Evolutionary conservation across 2,797 vertebrate genomes (phyloP), one percentile per base, ranked within the genome.

Genomic region (Rousettus madagascariensis): DNA sequence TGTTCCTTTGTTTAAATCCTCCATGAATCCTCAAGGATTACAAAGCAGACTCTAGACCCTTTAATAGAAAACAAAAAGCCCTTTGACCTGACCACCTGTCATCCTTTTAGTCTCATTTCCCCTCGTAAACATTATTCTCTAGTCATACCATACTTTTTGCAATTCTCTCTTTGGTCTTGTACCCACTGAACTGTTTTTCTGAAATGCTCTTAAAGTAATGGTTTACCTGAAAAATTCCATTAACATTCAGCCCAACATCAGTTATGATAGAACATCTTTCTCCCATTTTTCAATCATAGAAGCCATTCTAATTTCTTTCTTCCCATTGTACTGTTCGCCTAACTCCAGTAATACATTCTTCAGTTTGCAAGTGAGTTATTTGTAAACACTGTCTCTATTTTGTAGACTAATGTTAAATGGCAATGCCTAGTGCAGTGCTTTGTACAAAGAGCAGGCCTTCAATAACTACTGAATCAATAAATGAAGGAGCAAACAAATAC

Each of bases 381-480:
- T 86, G 2, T 79, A 77, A 87, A 41, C 4, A 65, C 17, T 46
- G n/a, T 20, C 20, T 79, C 38, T 59, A 46, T 20, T 83, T 91
- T 91, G 24, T 53, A 72, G 26, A 83, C 43, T 24, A 69, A 17
- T 51, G 13, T 68, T 89, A 65, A 85, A 74, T 20, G 36, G 55
- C 78, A 90, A 95, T 88, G 72, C 22, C 36, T 46, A 65, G 24
- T 30, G 36, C 9, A 90, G n/a, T 75, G 30, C 49, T n/a, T 77
- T n/a, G 43, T 24, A 53, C n/a, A 46, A 1, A 61, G 41, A 61
- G 36, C 19, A 79, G 72, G 65, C 15, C 51, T 90, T 86, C n/a
- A 93, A 38, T 38, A 72, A 95, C 24, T 77, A 90, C 2, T 77
- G 17, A 94, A n/a, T n/a, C 36, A 90, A 91, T 49, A 55, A 84